Conservation (phyloP, 2,113 vertebrate genomes). For the Anthoscopus minutus region DNA sequence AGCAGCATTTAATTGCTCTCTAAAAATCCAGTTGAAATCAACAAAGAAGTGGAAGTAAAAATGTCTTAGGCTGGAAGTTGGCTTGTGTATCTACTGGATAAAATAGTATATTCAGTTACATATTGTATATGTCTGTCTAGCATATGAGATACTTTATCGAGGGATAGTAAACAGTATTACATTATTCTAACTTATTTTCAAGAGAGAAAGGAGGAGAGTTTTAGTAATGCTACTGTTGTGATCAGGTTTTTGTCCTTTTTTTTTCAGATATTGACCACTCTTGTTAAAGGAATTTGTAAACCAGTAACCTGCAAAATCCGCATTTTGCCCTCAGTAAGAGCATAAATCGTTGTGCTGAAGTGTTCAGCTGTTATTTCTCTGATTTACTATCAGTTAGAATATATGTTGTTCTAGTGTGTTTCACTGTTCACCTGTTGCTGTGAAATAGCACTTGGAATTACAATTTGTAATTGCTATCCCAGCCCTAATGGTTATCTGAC, state of each 20-base stretch:
- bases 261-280: constrained; percentile 83
- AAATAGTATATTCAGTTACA: not conserved
- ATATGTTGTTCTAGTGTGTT: not conserved
- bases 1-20: not conserved
- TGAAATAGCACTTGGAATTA: not conserved
- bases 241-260: not conserved
- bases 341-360: not conserved
- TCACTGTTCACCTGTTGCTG: not conserved
- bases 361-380: not conserved
- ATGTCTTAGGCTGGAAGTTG: not conserved
- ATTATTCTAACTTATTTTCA: not conserved
- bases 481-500: not conserved
- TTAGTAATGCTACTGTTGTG: not conserved
- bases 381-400: not conserved
- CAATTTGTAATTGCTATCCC: not conserved
- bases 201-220: not conserved
- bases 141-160: not conserved
- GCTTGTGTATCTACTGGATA: not conserved
- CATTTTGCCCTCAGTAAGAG: constrained; percentile 87
- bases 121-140: not conserved
- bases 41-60: not conserved
- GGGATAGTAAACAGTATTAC: not conserved
- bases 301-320: constrained; percentile 97
- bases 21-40: not conserved
- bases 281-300: constrained; percentile 82